Base-by-base conservation (phyloP, 2,113 vertebrate species). In the Tricholaema leucomelas region DNA sequence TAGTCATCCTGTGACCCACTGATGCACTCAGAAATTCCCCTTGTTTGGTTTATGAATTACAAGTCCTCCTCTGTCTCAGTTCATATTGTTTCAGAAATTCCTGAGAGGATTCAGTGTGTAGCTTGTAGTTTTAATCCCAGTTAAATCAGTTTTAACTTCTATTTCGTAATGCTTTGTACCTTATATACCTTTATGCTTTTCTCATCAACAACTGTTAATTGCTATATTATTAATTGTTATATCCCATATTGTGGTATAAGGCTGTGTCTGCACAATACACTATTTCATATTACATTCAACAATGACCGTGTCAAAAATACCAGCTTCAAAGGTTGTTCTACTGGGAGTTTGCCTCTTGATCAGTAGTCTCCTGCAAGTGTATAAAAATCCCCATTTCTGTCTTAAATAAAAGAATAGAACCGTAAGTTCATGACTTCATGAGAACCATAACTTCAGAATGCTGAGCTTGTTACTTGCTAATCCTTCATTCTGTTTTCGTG, bases 191-290 rank as follows among this genome's bases (percentile, higher is more conserved):
- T 80, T 38, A 35, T 44, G 36, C 18, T 48, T 60, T 67, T 56
- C 17, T 92, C 14, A 7, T 78, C 81, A 52, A 36, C 36, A 36
- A 0, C 36, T 71, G n/a, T n/a, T n/a, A n/a, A n/a, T n/a, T n/a
- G n/a, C n/a, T n/a, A n/a, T n/a, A n/a, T n/a, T n/a, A n/a, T n/a
- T n/a, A n/a, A n/a, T n/a, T n/a, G n/a, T n/a, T n/a, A n/a, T n/a
- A n/a, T n/a, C 10, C 8, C 6, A 4, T 60, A 15, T 30, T 20
- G 5, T 66, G 8, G 70, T 88, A 31, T 8, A 44, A 77, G 31
- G n/a, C 28, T 0, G 0, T 40, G 10, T 40, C 28, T 84, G 20
- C 48, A 67, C 8, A 50, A 15, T 48, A 7, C 4, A 40, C 9
- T 6, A 75, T 31, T 60, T 33, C 71, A 3, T 71, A 31, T 81